Base-by-base conservation (phyloP, 2,113 vertebrate genomes). In the Monarcha castaneiventris region DNA sequence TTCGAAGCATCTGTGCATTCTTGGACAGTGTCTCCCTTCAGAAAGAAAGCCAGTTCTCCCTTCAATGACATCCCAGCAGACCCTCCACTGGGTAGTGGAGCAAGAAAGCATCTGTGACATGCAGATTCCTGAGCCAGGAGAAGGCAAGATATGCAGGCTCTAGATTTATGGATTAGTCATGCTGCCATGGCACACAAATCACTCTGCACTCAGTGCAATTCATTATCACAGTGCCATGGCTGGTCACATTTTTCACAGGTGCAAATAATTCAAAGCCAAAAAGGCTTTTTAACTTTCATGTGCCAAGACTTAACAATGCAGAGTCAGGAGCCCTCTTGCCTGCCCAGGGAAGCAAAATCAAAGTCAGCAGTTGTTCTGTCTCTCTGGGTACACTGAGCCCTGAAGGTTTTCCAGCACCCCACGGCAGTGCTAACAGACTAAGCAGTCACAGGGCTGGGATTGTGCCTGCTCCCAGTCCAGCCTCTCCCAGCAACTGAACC, bases 131-230 rank as follows among this genome's bases (percentile, higher is more conserved):
- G 68, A 92, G 93, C 80, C 91, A 87, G 90, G 56, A 87, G 90
- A 81, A 79, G 86, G 73, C 69, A 75, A 78, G 77, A 76, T 79
- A 90, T 35, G 67, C 73, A 81, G 87, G 67, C 87, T 88, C 63
- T 79, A 94, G 88, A 96, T 97, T 96, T 95, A 95, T 95, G 92
- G 93, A 69, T 87, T 44, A 49, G 64, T 84, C 87, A 29, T 30
- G 59, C 80, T 94, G 93, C 87, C 93, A 71, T 39, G 56, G 74
- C 92, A 73, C 18, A 89, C 86, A 89, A 82, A 96, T 92, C 92
- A 92, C 86, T 91, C 84, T 21, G 44, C 52, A 8, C 92, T 63
- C 41, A 43, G 58, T 20, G 87, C 67, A 62, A 84, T 91, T 85
- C 89, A 77, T 95, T 90, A 84, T 63, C 94, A 89, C 90, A 26